These are phyloP conservation scores for Craniophora ligustri DNA, from an alignment of 2,888 invertebrate species.

Conservation along the genomic window DNA sequence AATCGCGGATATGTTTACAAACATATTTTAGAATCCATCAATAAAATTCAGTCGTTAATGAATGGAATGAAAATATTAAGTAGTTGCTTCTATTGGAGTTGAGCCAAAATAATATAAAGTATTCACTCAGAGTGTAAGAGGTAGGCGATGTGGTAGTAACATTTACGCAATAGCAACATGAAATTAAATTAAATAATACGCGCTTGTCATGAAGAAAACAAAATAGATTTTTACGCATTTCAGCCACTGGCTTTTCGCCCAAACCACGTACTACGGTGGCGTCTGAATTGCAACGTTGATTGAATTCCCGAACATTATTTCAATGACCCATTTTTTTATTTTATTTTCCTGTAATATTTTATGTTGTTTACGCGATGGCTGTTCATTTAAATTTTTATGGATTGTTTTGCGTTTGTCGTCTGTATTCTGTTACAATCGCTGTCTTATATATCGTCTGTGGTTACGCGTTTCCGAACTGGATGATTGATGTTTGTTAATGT, in stretches of 20 bases:
- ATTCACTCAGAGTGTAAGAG: constrained; percentile 35
- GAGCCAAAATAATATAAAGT: constrained; percentile 55
- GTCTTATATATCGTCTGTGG: constrained; percentile 28
- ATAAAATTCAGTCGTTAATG: constrained; percentile 57
- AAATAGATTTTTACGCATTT: constrained; percentile 48
- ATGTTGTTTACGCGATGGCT: constrained; percentile 50
- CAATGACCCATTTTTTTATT: constrained; percentile 55
- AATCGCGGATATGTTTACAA: constrained; percentile 37
- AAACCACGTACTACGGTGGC: constrained; percentile 44
- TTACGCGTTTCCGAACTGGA: constrained; percentile 21
- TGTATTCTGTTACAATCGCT: constrained; percentile 14
- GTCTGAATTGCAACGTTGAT: constrained; percentile 57
- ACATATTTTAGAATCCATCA: constrained; percentile 46
- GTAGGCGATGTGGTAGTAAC: constrained; percentile 43
- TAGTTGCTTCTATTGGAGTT: constrained; percentile 50
- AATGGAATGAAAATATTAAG: constrained; percentile 51
- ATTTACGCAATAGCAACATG: constrained; percentile 51
- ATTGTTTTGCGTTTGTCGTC: constrained; percentile 47
- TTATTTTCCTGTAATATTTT: constrained; percentile 53
- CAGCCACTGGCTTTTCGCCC: constrained; percentile 50
- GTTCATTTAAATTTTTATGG: constrained; percentile 51
- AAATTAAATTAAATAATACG: constrained; percentile 59
- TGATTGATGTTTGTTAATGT: constrained; percentile 41
- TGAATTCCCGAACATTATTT: constrained; percentile 52
- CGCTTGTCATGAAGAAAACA: constrained; percentile 38